These are phyloP conservation scores for Platyscapa corneri DNA, from an alignment of 1,140 invertebrate genomes.

Conservation along the genomic window DNA sequence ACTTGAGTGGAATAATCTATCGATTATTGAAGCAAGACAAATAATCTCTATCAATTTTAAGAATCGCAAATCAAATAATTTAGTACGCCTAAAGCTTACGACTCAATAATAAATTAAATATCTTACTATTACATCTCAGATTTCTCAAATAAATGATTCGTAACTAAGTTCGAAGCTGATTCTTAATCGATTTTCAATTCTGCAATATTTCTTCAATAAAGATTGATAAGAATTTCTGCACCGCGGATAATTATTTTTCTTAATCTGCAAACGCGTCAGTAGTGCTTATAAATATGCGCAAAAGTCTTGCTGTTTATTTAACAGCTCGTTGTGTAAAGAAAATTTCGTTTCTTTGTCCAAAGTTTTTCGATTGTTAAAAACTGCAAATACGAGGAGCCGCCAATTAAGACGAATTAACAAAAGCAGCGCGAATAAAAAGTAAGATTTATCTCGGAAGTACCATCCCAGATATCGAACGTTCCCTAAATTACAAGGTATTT, in stretches of 20 bases:
- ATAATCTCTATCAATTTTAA: background rate
- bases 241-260: too few species aligned
- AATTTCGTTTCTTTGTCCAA: too few species aligned
- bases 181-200: background rate
- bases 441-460: background rate
- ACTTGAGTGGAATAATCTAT: constrained; percentile 21
- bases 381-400: background rate
- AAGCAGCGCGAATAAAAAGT: background rate
- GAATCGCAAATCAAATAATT: constrained; percentile 14
- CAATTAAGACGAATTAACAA: background rate
- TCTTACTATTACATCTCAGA: background rate
- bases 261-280: too few species aligned
- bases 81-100: background rate
- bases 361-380: background rate
- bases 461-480: background rate
- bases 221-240: too few species aligned
- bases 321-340: too few species aligned
- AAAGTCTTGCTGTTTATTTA: too few species aligned
- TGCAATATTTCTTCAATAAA: background rate
- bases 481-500: background rate
- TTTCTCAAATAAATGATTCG: background rate
- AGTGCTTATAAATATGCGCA: too few species aligned
- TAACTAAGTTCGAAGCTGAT: background rate
- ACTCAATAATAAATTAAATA: constrained; percentile 9
- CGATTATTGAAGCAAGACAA: background rate